A percentile compares a stretch with the other conserved stretches of the same genome.
Evolutionary conservation across 2,888 invertebrate genomes (phyloP).

Genomic region (Chymomyza caudatula): DNA sequence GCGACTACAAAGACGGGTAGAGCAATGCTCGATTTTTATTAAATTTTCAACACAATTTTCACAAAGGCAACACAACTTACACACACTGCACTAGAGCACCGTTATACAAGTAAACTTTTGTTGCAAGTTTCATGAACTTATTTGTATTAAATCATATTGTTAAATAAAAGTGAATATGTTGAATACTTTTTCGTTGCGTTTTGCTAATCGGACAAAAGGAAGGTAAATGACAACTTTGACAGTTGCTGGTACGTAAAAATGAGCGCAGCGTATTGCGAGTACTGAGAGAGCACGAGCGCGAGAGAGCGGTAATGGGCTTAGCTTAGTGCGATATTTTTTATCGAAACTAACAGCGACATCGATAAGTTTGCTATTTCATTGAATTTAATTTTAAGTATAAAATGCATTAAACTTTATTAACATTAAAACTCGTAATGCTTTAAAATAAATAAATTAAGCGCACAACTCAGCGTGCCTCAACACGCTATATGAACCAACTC

Average conservation of each 20-base stretch:
- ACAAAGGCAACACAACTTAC: not conserved
- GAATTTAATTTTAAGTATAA: not conserved
- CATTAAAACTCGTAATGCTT: not conserved
- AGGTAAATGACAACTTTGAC: constrained; percentile 56
- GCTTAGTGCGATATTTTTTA: not conserved
- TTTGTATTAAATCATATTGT: not conserved
- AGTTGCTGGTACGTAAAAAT: constrained; percentile 30
- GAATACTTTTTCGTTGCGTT: constrained; percentile 40
- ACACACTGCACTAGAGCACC: not conserved
- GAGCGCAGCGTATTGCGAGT: not conserved
- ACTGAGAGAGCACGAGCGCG: constrained; percentile 7
- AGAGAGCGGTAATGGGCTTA: not conserved
- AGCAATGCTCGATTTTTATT: not conserved
- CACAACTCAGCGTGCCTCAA: constrained; percentile 4
- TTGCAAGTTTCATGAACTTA: not conserved
- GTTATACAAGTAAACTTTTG: not conserved
- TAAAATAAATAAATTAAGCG: not conserved
- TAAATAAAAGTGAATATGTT: not conserved
- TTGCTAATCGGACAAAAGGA: constrained; percentile 66
- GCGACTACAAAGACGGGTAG: constrained; percentile 10
- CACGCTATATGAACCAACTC: not conserved
- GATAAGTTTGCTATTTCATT: not conserved
- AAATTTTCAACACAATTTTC: not conserved
- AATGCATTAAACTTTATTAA: not conserved
- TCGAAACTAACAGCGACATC: not conserved